Conservation (phyloP, 2,113 vertebrate genomes). For the Pandion haliaetus region DNA sequence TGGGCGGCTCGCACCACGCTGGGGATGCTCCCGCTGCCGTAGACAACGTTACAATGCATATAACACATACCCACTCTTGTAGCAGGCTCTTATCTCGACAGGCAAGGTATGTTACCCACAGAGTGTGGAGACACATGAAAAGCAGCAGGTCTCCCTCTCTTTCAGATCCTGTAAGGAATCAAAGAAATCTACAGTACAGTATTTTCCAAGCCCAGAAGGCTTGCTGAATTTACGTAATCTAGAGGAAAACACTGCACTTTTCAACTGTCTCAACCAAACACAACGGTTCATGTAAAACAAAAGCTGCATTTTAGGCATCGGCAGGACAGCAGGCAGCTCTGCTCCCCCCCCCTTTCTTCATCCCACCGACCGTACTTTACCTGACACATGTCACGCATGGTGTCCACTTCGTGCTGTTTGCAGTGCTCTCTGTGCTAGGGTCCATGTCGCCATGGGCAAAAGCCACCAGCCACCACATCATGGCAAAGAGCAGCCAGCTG, state of each 20-base stretch:
- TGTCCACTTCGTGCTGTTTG: slow-evolving; percentile 53
- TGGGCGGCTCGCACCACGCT: fast-evolving
- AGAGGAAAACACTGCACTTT: slow-evolving; percentile 53
- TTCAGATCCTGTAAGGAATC: slow-evolving; percentile 65
- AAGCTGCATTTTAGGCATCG: not conserved
- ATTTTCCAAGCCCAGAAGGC: slow-evolving; percentile 36
- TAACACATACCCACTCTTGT: slow-evolving; percentile 60
- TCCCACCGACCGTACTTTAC: slow-evolving; percentile 63
- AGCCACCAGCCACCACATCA: slow-evolving; percentile 98
- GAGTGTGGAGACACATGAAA: slow-evolving; percentile 64
- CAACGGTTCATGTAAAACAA: not conserved
- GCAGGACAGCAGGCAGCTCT: not conserved
- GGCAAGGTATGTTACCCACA: slow-evolving; percentile 60
- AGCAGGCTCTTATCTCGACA: slow-evolving; percentile 63
- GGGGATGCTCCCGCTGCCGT: not conserved
- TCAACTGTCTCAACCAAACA: slow-evolving; percentile 23
- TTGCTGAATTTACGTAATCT: not conserved
- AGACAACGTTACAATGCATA: slow-evolving; percentile 38
- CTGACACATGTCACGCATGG: slow-evolving; percentile 90
- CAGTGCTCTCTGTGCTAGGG: slow-evolving; percentile 60
- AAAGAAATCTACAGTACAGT: slow-evolving; percentile 65
- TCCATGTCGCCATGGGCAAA: slow-evolving; percentile 95
- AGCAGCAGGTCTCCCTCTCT: slow-evolving; percentile 65
- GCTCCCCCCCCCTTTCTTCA: not conserved
- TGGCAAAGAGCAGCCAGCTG: slow-evolving; percentile 97